Evolutionary conservation across 1,140 invertebrate species (phyloP), one percentile per base, ranked within the genome.

Genomic region (Schmidtea mediterranea): DNA sequence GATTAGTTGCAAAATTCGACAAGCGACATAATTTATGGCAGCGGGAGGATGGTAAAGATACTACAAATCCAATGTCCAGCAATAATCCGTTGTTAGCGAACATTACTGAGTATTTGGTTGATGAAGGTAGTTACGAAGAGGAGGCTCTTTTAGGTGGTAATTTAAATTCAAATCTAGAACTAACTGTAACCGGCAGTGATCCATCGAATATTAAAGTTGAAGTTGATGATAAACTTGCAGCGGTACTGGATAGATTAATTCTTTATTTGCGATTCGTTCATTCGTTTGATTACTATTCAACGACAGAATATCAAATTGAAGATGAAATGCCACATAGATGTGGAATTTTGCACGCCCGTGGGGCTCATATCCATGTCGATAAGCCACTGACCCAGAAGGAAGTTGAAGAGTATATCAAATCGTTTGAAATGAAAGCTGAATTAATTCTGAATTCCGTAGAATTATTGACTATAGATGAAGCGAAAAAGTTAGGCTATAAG

Each of bases 251-350:
- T 60, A 68, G 76, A 32, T 72, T 98, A 38, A 73, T 97, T 32
- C 63, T 95, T 8, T 98, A 98, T 62, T 66, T 98, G 52, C 74
- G 92, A 36, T 75, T 97, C 39, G 92, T 99, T 0, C 87, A 98
- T 67, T 95, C 87, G 0, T 79, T 97, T 39, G 92, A 99, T 66
- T 99, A 89, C 61, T 98, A 99, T 62, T 92, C 89, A 67, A 82
- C 89, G 56, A 86, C 81, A 57, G 89, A 98, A 58, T 98, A 98
- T 70, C 83, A 87, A 0, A 90, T 90, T 59, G 92, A 99, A 68
- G 90, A 98, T 65, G 87, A 92, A 61, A 99, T 98, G 90, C 92
- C 92, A 0, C 94, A 97, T 63, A 72, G 87, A 24, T 92, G 89
- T 67, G 90, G 89, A 13, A 90, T 98, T 52, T 83, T 98, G 71